Base-by-base conservation (phyloP, 2,888 invertebrate genomes). In the Stomorhina lunata region DNA sequence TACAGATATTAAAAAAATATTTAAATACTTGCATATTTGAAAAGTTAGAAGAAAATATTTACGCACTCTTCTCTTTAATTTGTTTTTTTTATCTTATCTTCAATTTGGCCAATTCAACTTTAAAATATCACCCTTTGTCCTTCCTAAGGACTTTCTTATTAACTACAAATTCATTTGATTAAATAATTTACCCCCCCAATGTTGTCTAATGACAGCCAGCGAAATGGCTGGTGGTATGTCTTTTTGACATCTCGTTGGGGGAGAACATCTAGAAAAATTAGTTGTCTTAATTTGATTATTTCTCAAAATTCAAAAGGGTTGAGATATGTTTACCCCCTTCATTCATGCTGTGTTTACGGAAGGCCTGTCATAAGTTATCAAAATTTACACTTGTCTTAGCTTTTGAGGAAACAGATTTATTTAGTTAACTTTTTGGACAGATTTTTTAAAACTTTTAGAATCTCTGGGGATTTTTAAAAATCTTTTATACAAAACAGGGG, bases 241-340 rank as follows among this genome's bases (percentile, higher is more conserved):
- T n/a, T 50, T 50, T 25, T 27, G 50, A 27, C 20, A 20, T 6
- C 3, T 53, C 43, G 22, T 29, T 61, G n/a, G 6, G 15, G 6
- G 15, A 48, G 12, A 37, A 72, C 27, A 15, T 65, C 53, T 17
- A 29, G 65, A 65, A 65, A 65, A 75, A 53, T 75, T 65, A 65
- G 40, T 32, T 22, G 9, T 2, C 29, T 73, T 73, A 43, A 55
- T 65, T 43, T 22, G 32, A 55, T 55, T 65, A 17, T 55, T 15
- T 55, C n/a, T 50, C 5, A 22, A 40, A 37, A 17, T 4, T 4
- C 37, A 50, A 34, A 43, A 65, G 65, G 75, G 65, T 55, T 32
- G 65, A 34, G 43, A 22, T 22, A 27, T 50, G 12, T 61, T 34
- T 17, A n/a, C 29, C 27, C 20, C 34, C n/a, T 32, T 61, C 20